These are phyloP conservation scores for Andinoacara biseriatus DNA, from an alignment of 2,113 vertebrate species.

Conservation along the genomic window DNA sequence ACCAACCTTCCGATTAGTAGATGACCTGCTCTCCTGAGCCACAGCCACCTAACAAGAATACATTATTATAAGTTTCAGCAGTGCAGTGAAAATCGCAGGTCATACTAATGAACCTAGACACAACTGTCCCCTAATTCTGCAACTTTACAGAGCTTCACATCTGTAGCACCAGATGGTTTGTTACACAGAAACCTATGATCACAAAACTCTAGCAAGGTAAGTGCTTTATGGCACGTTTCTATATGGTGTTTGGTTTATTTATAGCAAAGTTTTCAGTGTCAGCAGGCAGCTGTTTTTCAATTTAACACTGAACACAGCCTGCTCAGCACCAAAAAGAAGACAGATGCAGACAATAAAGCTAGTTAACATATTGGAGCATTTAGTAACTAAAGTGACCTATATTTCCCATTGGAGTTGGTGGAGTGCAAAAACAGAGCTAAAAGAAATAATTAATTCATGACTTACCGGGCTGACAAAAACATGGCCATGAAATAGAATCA, in stretches of 20 bases:
- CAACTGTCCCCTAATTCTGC: background rate
- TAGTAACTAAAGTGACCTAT: background rate
- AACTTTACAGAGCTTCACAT: background rate
- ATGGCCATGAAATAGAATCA: too few relatives aligned
- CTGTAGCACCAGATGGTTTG: background rate
- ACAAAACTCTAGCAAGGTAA: background rate
- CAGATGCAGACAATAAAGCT: background rate
- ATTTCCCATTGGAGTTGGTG: background rate
- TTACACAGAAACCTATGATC: background rate
- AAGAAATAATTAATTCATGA: background rate
- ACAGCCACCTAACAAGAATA: too few relatives aligned
- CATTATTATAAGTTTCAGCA: background rate
- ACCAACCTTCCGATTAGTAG: too few relatives aligned
- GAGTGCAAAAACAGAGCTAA: background rate
- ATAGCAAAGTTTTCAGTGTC: conserved; percentile 9
- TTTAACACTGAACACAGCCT: background rate
- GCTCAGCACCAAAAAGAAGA: background rate
- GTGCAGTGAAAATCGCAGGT: background rate
- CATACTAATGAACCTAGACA: background rate
- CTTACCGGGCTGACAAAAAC: background rate
- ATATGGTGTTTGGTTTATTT: conserved; percentile 7
- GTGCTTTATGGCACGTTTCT: background rate
- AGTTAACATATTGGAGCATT: background rate
- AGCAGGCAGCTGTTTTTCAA: conserved; percentile 6
- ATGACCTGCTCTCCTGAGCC: too few relatives aligned